phyloP scores from a whole-genome alignment of 2,797 vertebrate species.

The Aselliscus stoliczkanus region DNA sequence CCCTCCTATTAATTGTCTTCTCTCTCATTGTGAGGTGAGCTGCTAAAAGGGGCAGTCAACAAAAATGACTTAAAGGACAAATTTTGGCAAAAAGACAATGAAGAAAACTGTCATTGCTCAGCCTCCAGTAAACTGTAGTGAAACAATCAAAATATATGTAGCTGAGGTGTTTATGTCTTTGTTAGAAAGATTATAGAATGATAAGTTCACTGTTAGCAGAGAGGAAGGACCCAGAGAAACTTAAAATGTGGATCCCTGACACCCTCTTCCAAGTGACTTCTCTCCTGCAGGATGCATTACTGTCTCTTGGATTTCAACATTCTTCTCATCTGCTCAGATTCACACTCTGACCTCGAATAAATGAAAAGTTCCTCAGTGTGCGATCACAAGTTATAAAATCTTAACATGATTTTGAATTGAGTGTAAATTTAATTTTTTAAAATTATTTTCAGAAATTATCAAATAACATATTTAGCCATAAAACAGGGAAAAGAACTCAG shows the following conservation, averaged over 20 bases:
- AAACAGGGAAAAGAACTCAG: constrained; percentile 6
- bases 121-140: constrained; percentile 84
- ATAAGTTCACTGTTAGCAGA: constrained; percentile 81
- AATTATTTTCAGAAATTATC: constrained; percentile 59
- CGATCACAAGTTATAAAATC: constrained; percentile 33
- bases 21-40: constrained; percentile 98
- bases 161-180: constrained; percentile 85
- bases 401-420: neutral
- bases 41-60: constrained; percentile 97
- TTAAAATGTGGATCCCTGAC: constrained; percentile 69
- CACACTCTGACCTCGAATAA: constrained; percentile 50
- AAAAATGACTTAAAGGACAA: constrained; percentile 98
- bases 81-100: constrained; percentile 91
- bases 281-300: constrained; percentile 56
- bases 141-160: constrained; percentile 87
- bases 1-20: constrained; percentile 99
- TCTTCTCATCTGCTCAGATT: constrained; percentile 44
- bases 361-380: constrained; percentile 45
- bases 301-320: constrained; percentile 46
- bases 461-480: constrained; percentile 47
- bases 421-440: constrained; percentile 49
- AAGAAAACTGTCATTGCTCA: constrained; percentile 97
- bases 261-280: constrained; percentile 48
- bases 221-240: constrained; percentile 66
- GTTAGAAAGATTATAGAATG: constrained; percentile 85